Evolutionary conservation across 1,140 invertebrate genomes (phyloP).

Genomic region (Pachypsylla venusta): DNA sequence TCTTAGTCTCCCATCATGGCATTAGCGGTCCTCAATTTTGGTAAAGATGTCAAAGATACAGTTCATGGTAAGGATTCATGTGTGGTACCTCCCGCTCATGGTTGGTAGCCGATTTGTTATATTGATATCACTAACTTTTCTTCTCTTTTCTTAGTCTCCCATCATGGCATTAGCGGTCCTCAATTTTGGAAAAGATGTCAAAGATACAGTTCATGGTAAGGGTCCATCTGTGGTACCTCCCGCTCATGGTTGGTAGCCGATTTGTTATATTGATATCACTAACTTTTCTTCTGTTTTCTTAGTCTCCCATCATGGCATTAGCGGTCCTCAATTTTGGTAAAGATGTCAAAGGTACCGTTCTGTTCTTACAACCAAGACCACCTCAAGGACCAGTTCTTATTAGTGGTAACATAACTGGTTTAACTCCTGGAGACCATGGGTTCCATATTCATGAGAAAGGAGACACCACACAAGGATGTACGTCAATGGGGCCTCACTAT

Average conservation of each 20-base stretch:
- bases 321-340: background rate
- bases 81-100: no score
- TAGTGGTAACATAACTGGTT: constrained; percentile 39
- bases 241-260: no score
- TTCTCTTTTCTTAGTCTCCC: background rate
- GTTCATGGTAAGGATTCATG: no score
- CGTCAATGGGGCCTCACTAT: constrained; percentile 34
- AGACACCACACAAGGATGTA: constrained; percentile 44
- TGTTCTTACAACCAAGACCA: constrained; percentile 18
- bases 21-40: background rate
- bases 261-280: no score
- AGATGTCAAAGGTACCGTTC: constrained; percentile 14
- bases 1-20: background rate
- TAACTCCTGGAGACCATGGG: constrained; percentile 47
- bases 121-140: no score
- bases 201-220: constrained; percentile 15
- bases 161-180: background rate
- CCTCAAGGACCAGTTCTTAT: constrained; percentile 34
- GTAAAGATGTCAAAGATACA: background rate
- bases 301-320: background rate
- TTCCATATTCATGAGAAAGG: constrained; percentile 61
- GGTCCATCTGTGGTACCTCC: no score
- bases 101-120: no score
- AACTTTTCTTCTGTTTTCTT: background rate
- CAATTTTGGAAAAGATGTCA: constrained; percentile 1